Percentiles rank a stretch among this genome's conserved stretches.
phyloP scores from a whole-genome alignment of 2,797 vertebrate species.

The Gambelia wislizenii region DNA sequence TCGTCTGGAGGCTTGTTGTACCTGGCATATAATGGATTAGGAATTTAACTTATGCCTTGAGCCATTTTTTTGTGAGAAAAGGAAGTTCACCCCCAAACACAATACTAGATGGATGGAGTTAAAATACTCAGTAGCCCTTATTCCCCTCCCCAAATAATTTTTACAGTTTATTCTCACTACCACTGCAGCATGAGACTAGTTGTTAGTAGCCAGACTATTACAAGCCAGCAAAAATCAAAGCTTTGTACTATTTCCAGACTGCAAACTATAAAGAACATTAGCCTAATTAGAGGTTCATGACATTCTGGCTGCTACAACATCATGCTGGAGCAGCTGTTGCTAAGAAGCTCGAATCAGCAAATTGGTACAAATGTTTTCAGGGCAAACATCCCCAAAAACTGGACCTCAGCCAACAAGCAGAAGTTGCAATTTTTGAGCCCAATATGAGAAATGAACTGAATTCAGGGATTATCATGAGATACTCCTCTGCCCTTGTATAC shows the following conservation, averaged over 20 bases:
- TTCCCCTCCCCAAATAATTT: neutral
- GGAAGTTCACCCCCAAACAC: neutral
- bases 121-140: rapidly evolving
- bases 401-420: slow-evolving; percentile 32
- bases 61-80: neutral
- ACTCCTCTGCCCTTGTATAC: neutral
- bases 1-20: neutral
- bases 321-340: slow-evolving; percentile 14
- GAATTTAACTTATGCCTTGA: neutral
- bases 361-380: neutral
- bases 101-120: neutral
- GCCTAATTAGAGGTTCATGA: slow-evolving; percentile 30
- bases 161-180: neutral
- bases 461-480: neutral
- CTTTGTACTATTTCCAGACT: slow-evolving; percentile 38
- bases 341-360: slow-evolving; percentile 9
- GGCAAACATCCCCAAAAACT: slow-evolving; percentile 36
- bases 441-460: neutral
- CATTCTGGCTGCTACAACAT: slow-evolving; percentile 17
- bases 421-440: slow-evolving; percentile 24
- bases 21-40: neutral
- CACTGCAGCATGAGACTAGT: neutral
- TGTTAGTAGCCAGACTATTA: neutral
- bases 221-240: neutral
- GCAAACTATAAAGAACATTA: neutral